Base-by-base conservation (phyloP, 2,113 vertebrate species). In the Petromus typicus region DNA sequence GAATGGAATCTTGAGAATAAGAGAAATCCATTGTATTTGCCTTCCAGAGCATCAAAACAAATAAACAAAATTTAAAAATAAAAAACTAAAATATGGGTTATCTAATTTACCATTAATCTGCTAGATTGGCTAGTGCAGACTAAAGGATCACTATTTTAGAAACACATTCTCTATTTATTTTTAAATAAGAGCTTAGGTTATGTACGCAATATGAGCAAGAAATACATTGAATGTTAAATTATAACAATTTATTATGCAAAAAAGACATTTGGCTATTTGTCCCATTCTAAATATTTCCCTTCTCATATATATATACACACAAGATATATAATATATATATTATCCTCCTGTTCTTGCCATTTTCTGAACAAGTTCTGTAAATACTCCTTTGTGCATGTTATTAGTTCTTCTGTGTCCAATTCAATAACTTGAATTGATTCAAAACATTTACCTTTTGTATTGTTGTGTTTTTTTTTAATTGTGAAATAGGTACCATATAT, bases 1-100 rank as follows among this genome's bases (percentile, higher is more conserved):
- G 71, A 96, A 95, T 97, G 96, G 78, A 89, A 94, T 96, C 85
- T 92, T 86, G 94, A 96, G 82, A 97, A 95, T 80, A 54, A 97
- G 80, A 93, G 92, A 97, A 97, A 97, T 87, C 40, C n/a, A 96
- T 92, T 93, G 93, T 75, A 34, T 23, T 37, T 34, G 43, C 9
- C 56, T 97, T 97, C 84, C 92, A 96, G 54, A 82, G 61, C 10
- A 96, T 76, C 30, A 87, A 37, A 20, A 71, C 22, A 20, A 86
- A 63, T 30, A 12, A 63, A 2, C 59, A 63, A 63, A 63, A 63
- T 0, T 48, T 92, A 96, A 85, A 93, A 80, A 34, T 63, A 66
- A 66, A 66, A 30, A 63, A 30, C 27, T n/a, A n/a, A 51, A 34
- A 81, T 86, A 10, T n/a, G 30, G 22, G 30, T 86, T 54, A 17